Percentiles rank a stretch among this genome's conserved stretches.
These are phyloP conservation scores for Argyra leucocephala DNA, from an alignment of 2,888 invertebrate genomes.

Conservation along the genomic window DNA sequence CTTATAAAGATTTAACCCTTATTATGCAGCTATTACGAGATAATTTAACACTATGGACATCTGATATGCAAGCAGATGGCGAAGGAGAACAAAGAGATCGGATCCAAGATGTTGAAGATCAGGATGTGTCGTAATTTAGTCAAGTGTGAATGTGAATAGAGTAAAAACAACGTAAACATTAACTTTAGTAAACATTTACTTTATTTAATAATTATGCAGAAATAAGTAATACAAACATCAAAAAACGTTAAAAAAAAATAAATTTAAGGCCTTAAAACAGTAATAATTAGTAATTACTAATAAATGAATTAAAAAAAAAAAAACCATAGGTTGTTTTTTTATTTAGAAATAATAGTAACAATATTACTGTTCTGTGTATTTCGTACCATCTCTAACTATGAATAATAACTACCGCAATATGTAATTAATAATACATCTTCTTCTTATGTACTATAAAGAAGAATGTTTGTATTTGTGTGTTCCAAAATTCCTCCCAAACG, in stretches of 20 bases:
- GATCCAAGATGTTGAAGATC: conserved; percentile 87
- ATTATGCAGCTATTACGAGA: conserved; percentile 99
- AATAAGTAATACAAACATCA: conserved; percentile 37
- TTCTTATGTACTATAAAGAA: too few relatives aligned
- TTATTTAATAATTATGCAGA: conserved; percentile 16
- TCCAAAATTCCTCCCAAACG: too few relatives aligned
- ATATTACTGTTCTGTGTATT: too few relatives aligned
- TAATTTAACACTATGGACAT: conserved; percentile 98
- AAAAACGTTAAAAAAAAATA: conserved; percentile 28
- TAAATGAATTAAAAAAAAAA: too few relatives aligned
- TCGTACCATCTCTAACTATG: too few relatives aligned
- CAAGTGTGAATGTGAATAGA: conserved; percentile 43
- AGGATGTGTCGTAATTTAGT: conserved; percentile 85
- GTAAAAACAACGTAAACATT: conserved; percentile 20
- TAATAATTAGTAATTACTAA: too few relatives aligned
- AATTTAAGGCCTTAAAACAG: conserved; percentile 20
- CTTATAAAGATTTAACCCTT: conserved; percentile 97
- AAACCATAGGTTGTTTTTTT: too few relatives aligned
- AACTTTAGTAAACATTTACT: too few relatives aligned
- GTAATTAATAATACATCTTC: too few relatives aligned
- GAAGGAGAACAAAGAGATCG: conserved; percentile 85
- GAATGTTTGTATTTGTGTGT: too few relatives aligned
- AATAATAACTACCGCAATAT: too few relatives aligned
- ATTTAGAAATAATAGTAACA: too few relatives aligned
- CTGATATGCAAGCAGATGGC: conserved; percentile 94